Evolutionary conservation across 1,140 invertebrate genomes (phyloP), one percentile per base, ranked within the genome.

Genomic region (Nasonia giraulti): DNA sequence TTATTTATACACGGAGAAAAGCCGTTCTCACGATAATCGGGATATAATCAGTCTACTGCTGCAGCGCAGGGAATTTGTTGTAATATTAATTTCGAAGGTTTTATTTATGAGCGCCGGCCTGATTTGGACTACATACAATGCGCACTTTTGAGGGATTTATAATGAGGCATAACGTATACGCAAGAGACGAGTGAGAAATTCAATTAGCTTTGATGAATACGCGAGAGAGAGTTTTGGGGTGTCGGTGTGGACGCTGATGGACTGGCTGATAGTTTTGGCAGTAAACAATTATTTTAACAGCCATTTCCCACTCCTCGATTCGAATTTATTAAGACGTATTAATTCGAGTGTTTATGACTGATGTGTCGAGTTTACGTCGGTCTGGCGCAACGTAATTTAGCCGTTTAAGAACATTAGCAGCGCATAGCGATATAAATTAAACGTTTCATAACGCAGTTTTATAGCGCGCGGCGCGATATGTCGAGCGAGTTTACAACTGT

Each of bases 1-100:
- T 62, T 62, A 33, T 71, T 31, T 33, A 71, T 50, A 80, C 66
- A 50, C 69, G 27, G 74, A 80, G 50, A 50, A 10, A 69, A 20
- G 14, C 10, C 71, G 77, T 85, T 86, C 80, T 66, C 74, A 83
- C 75, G 84, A 83, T 78, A 82, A 83, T 84, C 87, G 62, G 76
- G 20, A 20, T 20, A n/a, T 69, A 37, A 81, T 81, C 40, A 2
- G 23, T 23, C n/a, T 44, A 20, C 17, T 10, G 47, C 47, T 7
- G 31, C 68, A 4, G 5, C 33, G 68, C 27, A 27, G 27, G n/a
- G 78, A 80, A 80, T 68, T 68, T 27, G 78, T 80, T 37, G 33
- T 37, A 37, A 62, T 62, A 20, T 62, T n/a, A 62, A 62, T 20
- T 62, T 62, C 20, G 55, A 62, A 62, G 55, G 6, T 62, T 62